Conservation (phyloP, 2,888 invertebrate genomes). For the Platycheirus albimanus region DNA sequence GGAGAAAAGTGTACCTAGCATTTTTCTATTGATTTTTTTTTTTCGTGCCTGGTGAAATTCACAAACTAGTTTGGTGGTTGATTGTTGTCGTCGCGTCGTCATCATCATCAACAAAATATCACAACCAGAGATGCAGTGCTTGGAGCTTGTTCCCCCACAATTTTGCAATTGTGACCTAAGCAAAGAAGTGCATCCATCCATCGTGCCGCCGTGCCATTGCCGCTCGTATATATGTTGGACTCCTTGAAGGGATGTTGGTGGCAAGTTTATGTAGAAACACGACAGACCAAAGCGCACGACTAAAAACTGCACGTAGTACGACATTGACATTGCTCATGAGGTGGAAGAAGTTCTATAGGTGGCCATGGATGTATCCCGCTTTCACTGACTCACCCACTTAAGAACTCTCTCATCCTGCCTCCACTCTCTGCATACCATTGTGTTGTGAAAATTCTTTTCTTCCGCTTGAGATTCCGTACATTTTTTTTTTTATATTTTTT, state of each 20-base stretch:
- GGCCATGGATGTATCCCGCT: conserved; percentile 43
- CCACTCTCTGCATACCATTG: conserved; percentile 45
- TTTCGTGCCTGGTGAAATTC: conserved; percentile 14
- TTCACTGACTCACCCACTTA: conserved; percentile 74
- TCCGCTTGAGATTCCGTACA: conserved; percentile 70
- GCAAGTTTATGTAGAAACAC: conserved; percentile 7
- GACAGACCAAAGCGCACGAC: conserved; percentile 27
- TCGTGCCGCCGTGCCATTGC: too few relatives aligned
- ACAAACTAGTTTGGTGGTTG: conserved; percentile 31
- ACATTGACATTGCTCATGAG: conserved; percentile 66
- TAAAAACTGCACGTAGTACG: conserved; percentile 66
- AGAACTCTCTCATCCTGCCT: conserved; percentile 42
- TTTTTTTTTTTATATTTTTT: conserved; percentile 33
- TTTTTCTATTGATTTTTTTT: too few relatives aligned
- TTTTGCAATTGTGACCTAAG: conserved; percentile 50
- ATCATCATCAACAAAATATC: conserved; percentile 49
- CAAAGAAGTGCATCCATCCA: conserved; percentile 42
- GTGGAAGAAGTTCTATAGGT: conserved; percentile 1
- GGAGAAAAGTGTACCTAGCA: too few relatives aligned
- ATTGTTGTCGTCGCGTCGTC: conserved; percentile 44
- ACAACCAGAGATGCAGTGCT: conserved; percentile 30
- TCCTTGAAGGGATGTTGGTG: conserved; percentile 39
- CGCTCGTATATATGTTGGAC: conserved; percentile 23
- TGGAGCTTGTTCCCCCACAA: conserved; percentile 39
- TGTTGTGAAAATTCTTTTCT: conserved; percentile 71